Evolutionary conservation across 53 echinoderm and acorn worm species (phyloP).

Genomic region (Luidia sarsii): DNA sequence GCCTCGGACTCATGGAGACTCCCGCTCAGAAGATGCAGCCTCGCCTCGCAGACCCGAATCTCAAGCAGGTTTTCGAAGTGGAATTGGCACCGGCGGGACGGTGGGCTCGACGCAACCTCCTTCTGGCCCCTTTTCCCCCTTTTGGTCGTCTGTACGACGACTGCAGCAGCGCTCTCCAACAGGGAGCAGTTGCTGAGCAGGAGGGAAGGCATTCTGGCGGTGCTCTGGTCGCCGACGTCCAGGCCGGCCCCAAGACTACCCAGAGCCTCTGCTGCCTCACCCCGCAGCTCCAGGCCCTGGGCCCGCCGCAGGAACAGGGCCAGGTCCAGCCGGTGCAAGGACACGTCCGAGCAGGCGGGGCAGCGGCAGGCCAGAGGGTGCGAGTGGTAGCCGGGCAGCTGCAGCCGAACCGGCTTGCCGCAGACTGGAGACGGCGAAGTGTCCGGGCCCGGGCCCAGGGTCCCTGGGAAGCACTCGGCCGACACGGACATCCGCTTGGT

Average conservation of each 20-base stretch:
- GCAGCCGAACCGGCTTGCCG: too few relatives aligned
- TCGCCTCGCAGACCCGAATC: not conserved
- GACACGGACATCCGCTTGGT: conserved; percentile 66
- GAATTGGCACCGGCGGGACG: not conserved
- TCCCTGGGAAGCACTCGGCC: conserved; percentile 13
- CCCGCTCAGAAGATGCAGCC: conserved; percentile 9
- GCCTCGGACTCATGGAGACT: conserved; percentile 1
- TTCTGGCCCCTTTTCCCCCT: not conserved
- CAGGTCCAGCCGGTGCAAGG: conserved; percentile 49
- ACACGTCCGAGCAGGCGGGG: conserved; percentile 55
- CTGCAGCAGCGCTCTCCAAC: not conserved
- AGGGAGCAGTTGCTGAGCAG: conserved; percentile 10
- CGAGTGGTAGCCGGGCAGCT: conserved; percentile 45
- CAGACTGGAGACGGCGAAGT: conserved; percentile 67
- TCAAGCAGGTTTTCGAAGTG: not conserved
- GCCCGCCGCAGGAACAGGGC: conserved; percentile 21
- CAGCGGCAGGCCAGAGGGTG: conserved; percentile 61
- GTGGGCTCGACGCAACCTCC: not conserved
- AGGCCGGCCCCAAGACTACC: conserved; percentile 1
- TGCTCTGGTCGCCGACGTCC: conserved; percentile 5
- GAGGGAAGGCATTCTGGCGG: conserved; percentile 8
- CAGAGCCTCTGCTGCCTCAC: conserved; percentile 39
- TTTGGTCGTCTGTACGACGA: not conserved
- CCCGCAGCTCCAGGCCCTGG: conserved; percentile 28
- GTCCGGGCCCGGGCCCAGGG: not conserved